These are phyloP conservation scores for Cheirogaleus medius DNA, from an alignment of 2,113 vertebrate species.

Conservation along the genomic window DNA sequence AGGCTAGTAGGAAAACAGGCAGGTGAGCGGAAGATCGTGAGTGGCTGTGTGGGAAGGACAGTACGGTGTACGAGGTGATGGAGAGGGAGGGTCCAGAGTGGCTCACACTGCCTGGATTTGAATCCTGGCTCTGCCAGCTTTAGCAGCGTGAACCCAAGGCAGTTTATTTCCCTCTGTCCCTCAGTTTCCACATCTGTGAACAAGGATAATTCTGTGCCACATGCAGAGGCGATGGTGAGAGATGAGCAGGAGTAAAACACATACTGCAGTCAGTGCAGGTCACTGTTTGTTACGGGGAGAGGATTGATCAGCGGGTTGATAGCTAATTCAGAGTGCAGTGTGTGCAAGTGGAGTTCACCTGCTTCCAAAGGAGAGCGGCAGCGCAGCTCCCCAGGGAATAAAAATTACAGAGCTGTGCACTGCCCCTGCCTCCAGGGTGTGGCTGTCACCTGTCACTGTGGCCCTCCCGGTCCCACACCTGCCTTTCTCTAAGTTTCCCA, in stretches of 20 bases:
- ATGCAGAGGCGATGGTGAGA: background rate
- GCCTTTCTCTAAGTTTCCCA: background rate
- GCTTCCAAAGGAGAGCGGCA: background rate
- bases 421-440: rapidly evolving
- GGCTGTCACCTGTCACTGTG: rapidly evolving
- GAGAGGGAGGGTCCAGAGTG: no score
- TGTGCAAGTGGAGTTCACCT: background rate
- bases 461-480: no score
- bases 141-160: rapidly evolving
- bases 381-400: background rate
- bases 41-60: no score
- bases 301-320: no score
- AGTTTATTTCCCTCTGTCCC: background rate
- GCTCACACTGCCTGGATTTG: rapidly evolving
- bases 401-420: rapidly evolving
- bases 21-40: background rate
- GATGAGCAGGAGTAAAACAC: background rate
- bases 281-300: background rate
- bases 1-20: background rate
- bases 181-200: background rate
- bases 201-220: background rate
- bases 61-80: rapidly evolving
- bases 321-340: background rate
- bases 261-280: rapidly evolving
- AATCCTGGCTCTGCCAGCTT: background rate